Evolutionary conservation across 2,113 vertebrate genomes (phyloP), one percentile per base, ranked within the genome.

Genomic region (Sardina pilchardus): DNA sequence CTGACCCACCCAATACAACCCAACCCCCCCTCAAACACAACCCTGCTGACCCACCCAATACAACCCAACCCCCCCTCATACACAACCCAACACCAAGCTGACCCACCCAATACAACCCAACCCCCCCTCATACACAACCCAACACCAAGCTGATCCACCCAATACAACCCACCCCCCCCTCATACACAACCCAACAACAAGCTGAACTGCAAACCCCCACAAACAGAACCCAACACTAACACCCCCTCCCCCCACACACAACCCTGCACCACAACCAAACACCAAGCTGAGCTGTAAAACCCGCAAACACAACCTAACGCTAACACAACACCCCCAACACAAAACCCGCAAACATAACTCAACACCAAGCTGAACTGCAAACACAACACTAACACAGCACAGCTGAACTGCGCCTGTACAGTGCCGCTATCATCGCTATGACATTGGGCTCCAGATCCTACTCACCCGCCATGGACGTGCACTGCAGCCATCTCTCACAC

Each of bases 1-100:
- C 92, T 99, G 97, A 21, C 96, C 97, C 87, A 95, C 97, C 90
- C 93, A 95, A 88, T 98, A 98, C 95, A 47, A 3, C 96, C 97
- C 85, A 97, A 97, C 91, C 96, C 96, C 81, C 95, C 94, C 0
- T 6, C 45, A 8, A 47, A 47, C 7, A 47, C 39, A 42, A 42
- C 39, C 39, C 39, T 3, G 39, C 92, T 99, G 97, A 21, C 96
- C 97, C 87, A 95, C 97, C 90, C 93, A 95, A 88, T 98, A 98
- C 95, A 47, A 3, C 96, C 97, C 85, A 97, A 97, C 91, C 96
- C 96, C 81, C 95, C 94, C 0, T 6, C 45, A 8, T 6, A 47
- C 7, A 47, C 39, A 42, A 42, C 39, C 39, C 39, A n/a, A n/a
- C 56, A 0, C 5, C n/a, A n/a, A 42, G 39, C 92, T 99, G 97